Evolutionary conservation across 1,140 invertebrate species (phyloP), one percentile per base, ranked within the genome.

Genomic region (Drosophila pseudoobscura): DNA sequence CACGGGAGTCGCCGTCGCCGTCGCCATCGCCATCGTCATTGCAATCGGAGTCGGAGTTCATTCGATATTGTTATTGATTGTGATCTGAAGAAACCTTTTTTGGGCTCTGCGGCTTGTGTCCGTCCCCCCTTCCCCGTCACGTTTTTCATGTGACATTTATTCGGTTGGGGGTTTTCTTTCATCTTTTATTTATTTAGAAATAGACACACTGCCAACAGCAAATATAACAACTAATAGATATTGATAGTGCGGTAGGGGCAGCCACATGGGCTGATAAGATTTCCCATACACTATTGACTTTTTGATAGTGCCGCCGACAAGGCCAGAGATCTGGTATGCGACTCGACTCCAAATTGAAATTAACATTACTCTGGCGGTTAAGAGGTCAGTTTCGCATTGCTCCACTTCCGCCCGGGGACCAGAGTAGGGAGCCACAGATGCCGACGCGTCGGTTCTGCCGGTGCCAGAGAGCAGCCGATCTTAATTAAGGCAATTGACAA

Each of bases 51-150:
- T 41, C 59, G 47, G 69, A 64, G 80, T 84, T 78, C 78, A 85
- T 82, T 88, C 72, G 82, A 82, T 87, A 85, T 77, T 85, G 77
- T 87, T 76, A 68, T 74, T 64, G 83, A 84, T 84, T 87, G 66
- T 65, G 75, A 87, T 83, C 83, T 68, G 49, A 62, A 58, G 63
- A 82, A 85, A 85, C 80, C 82, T 87, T 85, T 85, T 73, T 58
- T 73, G 66, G 31, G 51, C 46, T 56, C 59, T 75, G 77, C 69
- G 77, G 57, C 54, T 72, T 65, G 66, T 49, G 58, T 60, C 52
- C 49, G 41, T 46, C 26, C 39, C 6, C 6, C 41, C 31, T 56
- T 13, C 56, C 49, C 39, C 53, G 13, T 31, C 24, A 20, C 11
- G 51, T 26, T 49, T 80, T 50, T 60, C 47, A 17, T 62, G 22